These are phyloP conservation scores for Corythornis madagascariensis DNA, from an alignment of 2,113 vertebrate species.

Conservation along the genomic window DNA sequence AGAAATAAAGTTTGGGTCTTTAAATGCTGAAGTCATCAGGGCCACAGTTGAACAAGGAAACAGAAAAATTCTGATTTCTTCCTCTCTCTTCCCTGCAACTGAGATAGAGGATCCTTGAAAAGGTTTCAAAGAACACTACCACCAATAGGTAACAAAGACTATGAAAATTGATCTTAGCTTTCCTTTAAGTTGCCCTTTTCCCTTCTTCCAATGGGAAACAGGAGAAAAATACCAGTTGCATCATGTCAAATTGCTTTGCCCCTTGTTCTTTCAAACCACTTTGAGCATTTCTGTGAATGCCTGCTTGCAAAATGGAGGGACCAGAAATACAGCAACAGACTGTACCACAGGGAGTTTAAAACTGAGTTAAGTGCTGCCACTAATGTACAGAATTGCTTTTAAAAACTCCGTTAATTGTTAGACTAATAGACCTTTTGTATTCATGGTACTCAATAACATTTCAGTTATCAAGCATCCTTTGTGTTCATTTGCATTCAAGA, in stretches of 20 bases:
- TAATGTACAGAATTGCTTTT: not conserved
- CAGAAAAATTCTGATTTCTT: not conserved
- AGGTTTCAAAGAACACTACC: not conserved
- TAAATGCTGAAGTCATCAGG: not conserved
- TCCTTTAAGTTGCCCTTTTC: not conserved
- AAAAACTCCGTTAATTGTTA: constrained; percentile 5
- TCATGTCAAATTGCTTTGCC: not conserved
- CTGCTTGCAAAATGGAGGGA: not conserved
- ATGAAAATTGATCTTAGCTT: not conserved
- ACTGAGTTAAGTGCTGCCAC: not conserved
- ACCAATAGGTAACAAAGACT: not conserved
- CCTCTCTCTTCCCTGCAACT: not conserved
- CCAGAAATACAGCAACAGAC: not conserved
- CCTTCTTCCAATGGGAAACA: not conserved
- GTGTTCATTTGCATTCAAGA: constrained; percentile 34
- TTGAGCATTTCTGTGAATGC: not conserved
- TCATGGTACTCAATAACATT: constrained; percentile 36
- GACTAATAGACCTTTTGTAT: constrained; percentile 46
- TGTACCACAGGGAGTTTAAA: not conserved
- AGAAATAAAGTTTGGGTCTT: not conserved
- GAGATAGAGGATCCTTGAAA: not conserved
- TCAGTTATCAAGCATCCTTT: constrained; percentile 56
- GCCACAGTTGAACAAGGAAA: not conserved
- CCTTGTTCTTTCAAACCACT: not conserved
- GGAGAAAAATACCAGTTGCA: not conserved